Percentiles rank a stretch among this genome's conserved stretches.
phyloP scores from a whole-genome alignment of 64 coral and sea anemone species.

The Catalaphyllia jardinei region DNA sequence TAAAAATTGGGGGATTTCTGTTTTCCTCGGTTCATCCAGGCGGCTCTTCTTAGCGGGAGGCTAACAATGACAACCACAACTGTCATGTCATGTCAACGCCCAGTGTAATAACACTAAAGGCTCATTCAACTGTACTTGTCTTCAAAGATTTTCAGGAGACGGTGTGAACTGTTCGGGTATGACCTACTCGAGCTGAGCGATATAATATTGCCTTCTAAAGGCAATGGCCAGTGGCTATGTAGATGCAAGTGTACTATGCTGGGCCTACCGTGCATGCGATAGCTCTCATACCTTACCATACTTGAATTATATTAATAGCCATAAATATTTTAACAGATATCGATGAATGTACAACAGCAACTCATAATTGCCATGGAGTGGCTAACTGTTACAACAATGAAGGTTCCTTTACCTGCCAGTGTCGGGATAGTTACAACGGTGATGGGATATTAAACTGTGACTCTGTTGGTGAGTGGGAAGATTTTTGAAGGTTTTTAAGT shows the following conservation, averaged over 20 bases:
- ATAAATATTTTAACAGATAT: background rate
- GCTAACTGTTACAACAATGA: slow-evolving; percentile 13
- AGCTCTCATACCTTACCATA: no score
- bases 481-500: no score
- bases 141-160: background rate
- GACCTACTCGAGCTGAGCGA: background rate
- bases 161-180: background rate
- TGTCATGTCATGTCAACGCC: background rate
- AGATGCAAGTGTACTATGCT: no score
- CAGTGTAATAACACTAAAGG: background rate
- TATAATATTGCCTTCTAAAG: no score
- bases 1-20: no score
- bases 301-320: background rate
- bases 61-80: background rate
- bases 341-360: slow-evolving; percentile 31
- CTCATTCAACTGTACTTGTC: background rate
- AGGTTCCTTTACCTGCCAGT: slow-evolving; percentile 23
- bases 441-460: slow-evolving; percentile 24
- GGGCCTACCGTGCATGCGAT: no score
- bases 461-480: background rate
- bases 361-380: slow-evolving; percentile 40
- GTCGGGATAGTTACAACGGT: slow-evolving; percentile 2
- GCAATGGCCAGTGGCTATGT: no score
- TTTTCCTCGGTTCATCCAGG: no score
- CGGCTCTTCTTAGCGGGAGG: no score